Conservation (phyloP, 1,140 invertebrate species). For the Dufourea novaeangliae region DNA sequence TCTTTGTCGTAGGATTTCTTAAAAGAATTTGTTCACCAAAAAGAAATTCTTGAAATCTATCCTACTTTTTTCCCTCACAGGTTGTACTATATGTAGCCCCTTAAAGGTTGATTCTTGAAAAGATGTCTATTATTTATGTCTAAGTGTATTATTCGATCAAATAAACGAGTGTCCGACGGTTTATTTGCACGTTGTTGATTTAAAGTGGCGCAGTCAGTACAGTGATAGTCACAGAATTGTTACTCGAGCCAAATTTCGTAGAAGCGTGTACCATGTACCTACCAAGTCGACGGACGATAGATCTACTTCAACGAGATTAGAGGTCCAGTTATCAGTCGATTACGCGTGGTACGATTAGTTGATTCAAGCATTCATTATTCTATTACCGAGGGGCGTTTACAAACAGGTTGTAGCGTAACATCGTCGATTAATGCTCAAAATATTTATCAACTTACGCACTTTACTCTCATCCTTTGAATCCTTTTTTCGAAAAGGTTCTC, state of each 20-base stretch:
- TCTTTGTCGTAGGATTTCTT: too few species aligned
- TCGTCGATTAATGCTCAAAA: background rate
- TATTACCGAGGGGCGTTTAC: constrained; percentile 15
- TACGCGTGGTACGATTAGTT: constrained; percentile 36
- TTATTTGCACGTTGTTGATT: constrained; percentile 70
- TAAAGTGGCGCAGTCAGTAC: constrained; percentile 69
- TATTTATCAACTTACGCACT: background rate
- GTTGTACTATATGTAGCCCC: too few species aligned
- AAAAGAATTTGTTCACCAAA: too few species aligned
- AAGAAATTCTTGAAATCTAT: too few species aligned
- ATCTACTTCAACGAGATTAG: constrained; percentile 58
- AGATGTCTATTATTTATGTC: too few species aligned
- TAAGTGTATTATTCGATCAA: constrained; percentile 14
- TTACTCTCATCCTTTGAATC: background rate
- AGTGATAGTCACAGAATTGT: constrained; percentile 70
- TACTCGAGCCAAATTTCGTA: constrained; percentile 65
- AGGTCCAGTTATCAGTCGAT: constrained; percentile 15
- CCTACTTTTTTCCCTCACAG: too few species aligned
- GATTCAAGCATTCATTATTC: constrained; percentile 17
- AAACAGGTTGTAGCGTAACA: constrained; percentile 14
- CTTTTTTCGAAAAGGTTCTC: too few species aligned
- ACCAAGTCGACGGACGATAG: constrained; percentile 49
- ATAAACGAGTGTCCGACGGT: constrained; percentile 59
- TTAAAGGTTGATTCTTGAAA: too few species aligned
- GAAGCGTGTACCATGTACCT: too few species aligned